Conservation (phyloP, 2,113 vertebrate species). For the Salvelinus alpinus region DNA sequence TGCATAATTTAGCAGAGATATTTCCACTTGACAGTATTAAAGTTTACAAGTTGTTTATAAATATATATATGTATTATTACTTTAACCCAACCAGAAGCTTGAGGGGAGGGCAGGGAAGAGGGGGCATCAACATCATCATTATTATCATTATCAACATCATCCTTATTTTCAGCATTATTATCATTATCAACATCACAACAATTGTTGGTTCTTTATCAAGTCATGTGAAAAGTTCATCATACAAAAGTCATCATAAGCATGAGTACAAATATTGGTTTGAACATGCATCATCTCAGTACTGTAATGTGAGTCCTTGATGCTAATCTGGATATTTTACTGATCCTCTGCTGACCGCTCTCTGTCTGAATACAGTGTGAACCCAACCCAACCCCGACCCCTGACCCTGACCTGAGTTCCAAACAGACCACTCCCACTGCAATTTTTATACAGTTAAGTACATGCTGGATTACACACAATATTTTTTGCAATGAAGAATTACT, state of each 20-base stretch:
- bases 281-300: conserved; percentile 5
- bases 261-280: neutral
- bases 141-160: neutral
- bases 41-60: conserved; percentile 37
- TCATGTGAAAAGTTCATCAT: neutral
- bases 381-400: neutral
- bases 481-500: neutral
- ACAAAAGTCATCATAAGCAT: neutral
- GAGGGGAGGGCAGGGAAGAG: neutral
- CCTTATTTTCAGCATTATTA: neutral
- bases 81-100: conserved; percentile 8
- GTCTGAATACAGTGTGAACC: too few relatives aligned
- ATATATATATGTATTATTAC: conserved; percentile 26
- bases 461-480: neutral
- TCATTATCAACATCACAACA: conserved; percentile 4
- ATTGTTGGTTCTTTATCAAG: conserved; percentile 5
- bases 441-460: neutral
- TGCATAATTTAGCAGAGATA: conserved; percentile 29
- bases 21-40: conserved; percentile 30
- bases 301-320: neutral
- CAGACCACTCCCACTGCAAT: neutral
- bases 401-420: neutral
- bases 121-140: neutral
- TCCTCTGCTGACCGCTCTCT: too few relatives aligned
- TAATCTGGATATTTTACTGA: too few relatives aligned